Base-by-base conservation (phyloP, 2,797 vertebrate species). In the Cynodonichthys magdalenae region DNA sequence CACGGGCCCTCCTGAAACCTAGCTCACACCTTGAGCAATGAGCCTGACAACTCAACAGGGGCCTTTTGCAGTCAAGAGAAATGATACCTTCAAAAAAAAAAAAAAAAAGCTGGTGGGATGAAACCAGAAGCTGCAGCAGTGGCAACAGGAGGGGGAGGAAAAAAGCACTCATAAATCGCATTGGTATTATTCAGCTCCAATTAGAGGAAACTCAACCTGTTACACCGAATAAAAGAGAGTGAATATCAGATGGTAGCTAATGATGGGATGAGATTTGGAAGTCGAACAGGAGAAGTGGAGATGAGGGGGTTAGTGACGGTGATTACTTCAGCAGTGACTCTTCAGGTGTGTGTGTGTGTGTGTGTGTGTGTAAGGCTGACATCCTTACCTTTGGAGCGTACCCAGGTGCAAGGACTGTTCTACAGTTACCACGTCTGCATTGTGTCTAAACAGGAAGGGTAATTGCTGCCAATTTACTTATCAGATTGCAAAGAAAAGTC, bases 41-140 rank as follows among this genome's bases (percentile, higher is more conserved):
- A 86, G 87, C 80, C 90, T 93, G 92, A 93, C 92, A 93, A 88
- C 74, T 83, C 86, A 79, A 90, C 85, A 81, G 83, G 86, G 88
- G 86, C 87, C 83, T 91, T 91, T 90, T 85, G 69, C 82, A 86
- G 85, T 83, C 80, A 71, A 84, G 90, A 87, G 87, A 90, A 92
- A 93, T 88, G 89, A 92, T 90, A 92, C 85, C 75, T 80, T 82
- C 80, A 84, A 81, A 39, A 44, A 44, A 44, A 44, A 44, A n/a
- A 41, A 84, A 90, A 90, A 71, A 81, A 80, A 24, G 24, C 77
- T 79, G 74, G 78, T 69, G 59, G 71, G 75, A 84, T 89, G 90
- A 92, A 93, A 92, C 86, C 77, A 73, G 80, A 92, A 90, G 80
- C 89, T 53, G 47, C 47, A 65, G 66, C 44, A 20, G 53, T 12